Conservation (phyloP, 2,797 vertebrate species). For the Anomalospiza imberbis region DNA sequence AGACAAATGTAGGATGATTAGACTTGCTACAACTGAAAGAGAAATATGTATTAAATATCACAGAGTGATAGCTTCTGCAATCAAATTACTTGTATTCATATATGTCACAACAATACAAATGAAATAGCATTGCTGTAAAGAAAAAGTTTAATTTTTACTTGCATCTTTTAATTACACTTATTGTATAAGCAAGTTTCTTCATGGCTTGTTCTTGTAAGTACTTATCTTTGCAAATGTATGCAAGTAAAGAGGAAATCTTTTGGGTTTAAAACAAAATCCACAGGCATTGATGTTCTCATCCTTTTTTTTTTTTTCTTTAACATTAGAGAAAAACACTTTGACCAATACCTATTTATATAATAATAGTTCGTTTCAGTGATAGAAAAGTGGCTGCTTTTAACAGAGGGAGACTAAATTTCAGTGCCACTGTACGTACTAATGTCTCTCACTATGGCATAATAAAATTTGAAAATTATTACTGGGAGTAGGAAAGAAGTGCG, state of each 20-base stretch:
- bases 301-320: not conserved
- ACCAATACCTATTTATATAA: not conserved
- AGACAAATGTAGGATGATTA: slow-evolving; percentile 95
- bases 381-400: not conserved
- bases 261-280: not conserved
- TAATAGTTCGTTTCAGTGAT: not conserved
- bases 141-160: not conserved
- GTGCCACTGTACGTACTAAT: not conserved
- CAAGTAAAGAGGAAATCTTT: not conserved
- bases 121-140: not conserved
- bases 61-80: not conserved
- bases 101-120: not conserved
- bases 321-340: not conserved
- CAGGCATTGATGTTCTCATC: not conserved
- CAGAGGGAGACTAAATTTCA: not conserved
- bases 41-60: slow-evolving; percentile 50
- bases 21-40: slow-evolving; percentile 98
- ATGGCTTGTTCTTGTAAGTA: not conserved
- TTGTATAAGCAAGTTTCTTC: not conserved
- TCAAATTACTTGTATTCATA: not conserved
- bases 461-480: slow-evolving; percentile 8
- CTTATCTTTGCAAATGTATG: not conserved
- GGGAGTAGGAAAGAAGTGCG: not conserved
- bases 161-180: not conserved
- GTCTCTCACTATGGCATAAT: not conserved